A percentile compares a stretch with the other conserved stretches of the same genome.
Conservation (phyloP, 2,888 invertebrate species). For the Junonia oenone region DNA sequence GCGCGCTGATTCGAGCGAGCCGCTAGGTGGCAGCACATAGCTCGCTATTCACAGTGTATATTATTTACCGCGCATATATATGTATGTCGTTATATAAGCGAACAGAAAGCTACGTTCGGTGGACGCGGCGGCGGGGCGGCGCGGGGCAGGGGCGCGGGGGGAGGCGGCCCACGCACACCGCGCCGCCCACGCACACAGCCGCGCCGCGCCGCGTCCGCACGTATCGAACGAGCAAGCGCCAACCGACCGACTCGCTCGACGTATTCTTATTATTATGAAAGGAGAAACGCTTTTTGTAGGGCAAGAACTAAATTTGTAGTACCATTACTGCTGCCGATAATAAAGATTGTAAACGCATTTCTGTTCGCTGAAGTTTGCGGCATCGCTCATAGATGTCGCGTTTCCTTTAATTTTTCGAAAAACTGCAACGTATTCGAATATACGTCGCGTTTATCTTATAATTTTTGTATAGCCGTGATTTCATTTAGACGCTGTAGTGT, state of each 20-base stretch:
- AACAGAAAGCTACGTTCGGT: constrained; percentile 75
- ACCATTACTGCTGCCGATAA: constrained; percentile 69
- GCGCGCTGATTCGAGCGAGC: constrained; percentile 47
- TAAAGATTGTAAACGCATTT: constrained; percentile 77
- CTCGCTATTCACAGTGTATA: constrained; percentile 72
- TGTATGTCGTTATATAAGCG: constrained; percentile 75
- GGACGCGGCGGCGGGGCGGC: constrained; percentile 39
- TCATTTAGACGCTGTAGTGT: constrained; percentile 17
- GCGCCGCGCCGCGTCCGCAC: constrained; percentile 51
- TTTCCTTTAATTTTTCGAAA: constrained; percentile 39
- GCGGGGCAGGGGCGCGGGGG: constrained; percentile 31
- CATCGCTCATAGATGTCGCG: constrained; percentile 73
- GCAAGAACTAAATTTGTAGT: constrained; percentile 79
- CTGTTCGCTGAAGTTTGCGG: constrained; percentile 70
- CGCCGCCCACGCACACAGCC: constrained; percentile 48
- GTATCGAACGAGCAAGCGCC: constrained; percentile 72
- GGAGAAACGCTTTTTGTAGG: constrained; percentile 80
- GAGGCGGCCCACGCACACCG: constrained; percentile 34
- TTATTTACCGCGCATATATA: constrained; percentile 72
- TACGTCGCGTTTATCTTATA: constrained; percentile 16
- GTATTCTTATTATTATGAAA: constrained; percentile 82
- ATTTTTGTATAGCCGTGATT: constrained; percentile 15
- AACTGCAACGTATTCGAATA: constrained; percentile 21
- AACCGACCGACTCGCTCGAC: constrained; percentile 76
- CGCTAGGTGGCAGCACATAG: constrained; percentile 78